phyloP scores from a whole-genome alignment of 2,113 vertebrate species.

The Cynocephalus volans region DNA sequence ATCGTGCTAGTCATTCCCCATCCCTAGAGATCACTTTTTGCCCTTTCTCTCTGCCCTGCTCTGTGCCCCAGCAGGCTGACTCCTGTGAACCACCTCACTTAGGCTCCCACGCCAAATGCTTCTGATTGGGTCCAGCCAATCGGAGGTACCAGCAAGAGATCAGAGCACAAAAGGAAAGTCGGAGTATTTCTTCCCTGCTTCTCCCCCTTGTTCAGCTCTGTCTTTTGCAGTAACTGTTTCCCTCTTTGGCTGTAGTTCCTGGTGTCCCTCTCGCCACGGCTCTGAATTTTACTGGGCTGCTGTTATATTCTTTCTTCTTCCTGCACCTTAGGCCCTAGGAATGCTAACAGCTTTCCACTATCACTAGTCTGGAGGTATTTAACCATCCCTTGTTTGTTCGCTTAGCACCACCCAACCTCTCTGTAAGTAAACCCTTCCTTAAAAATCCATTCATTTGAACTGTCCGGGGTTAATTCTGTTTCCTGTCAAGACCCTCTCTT shows the following conservation, averaged over 20 bases:
- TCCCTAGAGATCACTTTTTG: neutral
- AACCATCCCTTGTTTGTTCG: neutral
- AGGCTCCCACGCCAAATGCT: neutral
- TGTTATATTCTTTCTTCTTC: neutral
- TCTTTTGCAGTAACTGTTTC: neutral
- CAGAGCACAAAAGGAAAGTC: neutral
- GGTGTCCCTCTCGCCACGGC: neutral
- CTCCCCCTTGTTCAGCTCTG: neutral
- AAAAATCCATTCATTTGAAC: constrained; percentile 10
- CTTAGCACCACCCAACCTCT: neutral
- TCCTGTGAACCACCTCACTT: too few relatives aligned
- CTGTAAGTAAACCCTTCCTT: neutral
- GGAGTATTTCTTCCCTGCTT: neutral
- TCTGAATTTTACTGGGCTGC: neutral
- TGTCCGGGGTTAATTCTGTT: neutral
- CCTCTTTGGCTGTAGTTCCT: neutral
- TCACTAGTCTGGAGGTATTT: neutral
- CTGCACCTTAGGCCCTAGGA: neutral
- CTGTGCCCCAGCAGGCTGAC: neutral
- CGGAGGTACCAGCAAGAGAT: neutral
- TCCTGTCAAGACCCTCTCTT: neutral
- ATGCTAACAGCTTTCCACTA: neutral
- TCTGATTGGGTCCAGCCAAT: neutral
- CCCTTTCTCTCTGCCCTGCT: neutral
- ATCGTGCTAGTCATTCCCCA: neutral